Conservation (phyloP, 1,140 invertebrate genomes). For the Drosophila ohnishii region DNA sequence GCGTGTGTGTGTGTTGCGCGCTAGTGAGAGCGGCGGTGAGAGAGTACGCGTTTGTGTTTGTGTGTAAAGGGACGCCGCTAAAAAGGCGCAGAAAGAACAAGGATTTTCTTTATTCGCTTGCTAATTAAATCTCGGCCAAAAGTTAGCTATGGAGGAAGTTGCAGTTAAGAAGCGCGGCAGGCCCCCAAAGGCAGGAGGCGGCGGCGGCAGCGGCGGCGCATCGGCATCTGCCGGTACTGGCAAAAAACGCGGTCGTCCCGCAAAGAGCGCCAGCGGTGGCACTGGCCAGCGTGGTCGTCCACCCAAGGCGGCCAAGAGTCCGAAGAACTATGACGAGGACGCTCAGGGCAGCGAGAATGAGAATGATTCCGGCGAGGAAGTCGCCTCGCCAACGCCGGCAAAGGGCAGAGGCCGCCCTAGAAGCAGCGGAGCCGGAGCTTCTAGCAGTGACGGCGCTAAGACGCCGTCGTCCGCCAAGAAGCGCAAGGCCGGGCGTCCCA, state of each 20-base stretch:
- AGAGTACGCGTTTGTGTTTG: conserved; percentile 16
- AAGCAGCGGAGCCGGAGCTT: conserved; percentile 18
- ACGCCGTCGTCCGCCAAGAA: conserved; percentile 46
- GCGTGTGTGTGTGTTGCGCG: conserved; percentile 1
- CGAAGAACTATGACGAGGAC: conserved; percentile 20
- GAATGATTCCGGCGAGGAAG: conserved; percentile 15
- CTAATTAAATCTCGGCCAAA: conserved; percentile 18
- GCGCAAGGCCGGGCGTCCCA: conserved; percentile 53
- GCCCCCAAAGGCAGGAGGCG: conserved; percentile 43
- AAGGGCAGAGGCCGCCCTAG: conserved; percentile 73
- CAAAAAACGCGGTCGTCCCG: conserved; percentile 60
- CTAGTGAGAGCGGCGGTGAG: conserved; percentile 7
- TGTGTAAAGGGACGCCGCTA: conserved; percentile 53
- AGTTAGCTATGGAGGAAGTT: conserved; percentile 50
- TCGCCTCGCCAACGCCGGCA: conserved; percentile 2
- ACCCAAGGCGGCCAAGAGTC: conserved; percentile 29
- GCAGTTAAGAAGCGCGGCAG: conserved; percentile 61
- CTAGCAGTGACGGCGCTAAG: conserved; percentile 27
- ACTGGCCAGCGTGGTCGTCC: conserved; percentile 40
- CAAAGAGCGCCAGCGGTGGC: conserved; percentile 24
- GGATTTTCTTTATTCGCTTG: conserved; percentile 31
- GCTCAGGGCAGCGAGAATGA: conserved; percentile 39
- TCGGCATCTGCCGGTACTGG: conserved; percentile 12
- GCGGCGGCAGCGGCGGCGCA: not conserved
- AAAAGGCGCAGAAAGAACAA: conserved; percentile 51